A percentile compares a stretch with the other conserved stretches of the same genome.
phyloP scores from a whole-genome alignment of 2,888 invertebrate species.

The Scaptomyza polygonia region DNA sequence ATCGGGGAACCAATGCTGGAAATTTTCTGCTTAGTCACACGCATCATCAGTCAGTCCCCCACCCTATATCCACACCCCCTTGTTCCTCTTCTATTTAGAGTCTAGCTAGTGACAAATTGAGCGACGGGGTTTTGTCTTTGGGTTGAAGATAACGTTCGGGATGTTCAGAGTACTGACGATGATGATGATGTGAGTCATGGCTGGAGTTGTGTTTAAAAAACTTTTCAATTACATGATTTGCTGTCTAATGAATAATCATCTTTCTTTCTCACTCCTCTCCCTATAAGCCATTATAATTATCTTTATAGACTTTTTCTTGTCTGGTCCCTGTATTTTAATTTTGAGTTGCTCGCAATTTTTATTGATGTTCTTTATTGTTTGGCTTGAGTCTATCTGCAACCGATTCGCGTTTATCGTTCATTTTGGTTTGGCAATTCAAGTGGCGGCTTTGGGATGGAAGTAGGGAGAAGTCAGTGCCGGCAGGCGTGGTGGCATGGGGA shows the following conservation, averaged over 20 bases:
- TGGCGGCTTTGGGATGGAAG: not conserved
- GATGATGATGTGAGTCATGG: slow-evolving; percentile 31
- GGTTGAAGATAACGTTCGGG: slow-evolving; percentile 16
- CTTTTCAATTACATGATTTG: slow-evolving; percentile 71
- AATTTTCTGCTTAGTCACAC: slow-evolving; percentile 68
- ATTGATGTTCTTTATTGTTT: slow-evolving; percentile 61
- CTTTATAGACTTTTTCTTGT: slow-evolving; percentile 10
- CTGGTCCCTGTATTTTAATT: slow-evolving; percentile 1
- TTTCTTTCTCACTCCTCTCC: slow-evolving; percentile 1
- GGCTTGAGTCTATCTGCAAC: slow-evolving; percentile 32
- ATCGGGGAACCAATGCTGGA: slow-evolving; percentile 29
- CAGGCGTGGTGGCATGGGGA: slow-evolving; percentile 24
- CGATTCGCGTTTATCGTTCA: slow-evolving; percentile 19
- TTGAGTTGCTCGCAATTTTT: slow-evolving; percentile 50
- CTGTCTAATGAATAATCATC: slow-evolving; percentile 52
- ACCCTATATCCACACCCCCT: slow-evolving; percentile 44
- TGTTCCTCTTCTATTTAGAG: slow-evolving; percentile 31
- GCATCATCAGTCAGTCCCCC: slow-evolving; percentile 53
- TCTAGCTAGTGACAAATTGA: slow-evolving; percentile 73
- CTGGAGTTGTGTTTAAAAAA: slow-evolving; percentile 38
- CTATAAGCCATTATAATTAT: slow-evolving; percentile 43
- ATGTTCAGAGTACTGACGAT: slow-evolving; percentile 5
- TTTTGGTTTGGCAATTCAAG: slow-evolving; percentile 21
- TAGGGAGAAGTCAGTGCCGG: not conserved
- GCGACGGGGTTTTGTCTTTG: slow-evolving; percentile 52